Percentiles rank a stretch among this genome's conserved stretches.
These are phyloP conservation scores for Rachycentron canadum DNA, from an alignment of 2,797 vertebrate species.

Conservation along the genomic window DNA sequence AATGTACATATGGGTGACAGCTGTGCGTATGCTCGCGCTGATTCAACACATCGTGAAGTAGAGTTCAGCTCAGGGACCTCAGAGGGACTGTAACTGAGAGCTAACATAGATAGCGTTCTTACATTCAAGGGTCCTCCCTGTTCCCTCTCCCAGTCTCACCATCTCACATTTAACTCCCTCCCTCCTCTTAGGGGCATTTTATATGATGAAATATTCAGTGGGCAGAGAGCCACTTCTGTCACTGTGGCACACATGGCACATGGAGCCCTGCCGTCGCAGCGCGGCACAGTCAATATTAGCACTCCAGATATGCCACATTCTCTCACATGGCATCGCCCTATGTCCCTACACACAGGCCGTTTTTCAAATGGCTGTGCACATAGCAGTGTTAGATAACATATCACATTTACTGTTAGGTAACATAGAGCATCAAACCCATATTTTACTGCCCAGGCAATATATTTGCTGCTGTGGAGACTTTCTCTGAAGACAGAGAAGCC, in stretches of 20 bases:
- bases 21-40: slow-evolving; percentile 1
- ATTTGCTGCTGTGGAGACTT: slow-evolving; percentile 26
- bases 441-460: slow-evolving; percentile 32
- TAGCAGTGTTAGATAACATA: slow-evolving; percentile 47
- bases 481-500: neutral
- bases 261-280: slow-evolving; percentile 28
- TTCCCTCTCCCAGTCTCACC: slow-evolving; percentile 17
- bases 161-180: slow-evolving; percentile 32
- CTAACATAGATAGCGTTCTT: slow-evolving; percentile 35
- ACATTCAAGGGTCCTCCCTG: slow-evolving; percentile 24
- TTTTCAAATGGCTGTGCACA: slow-evolving; percentile 39
- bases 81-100: slow-evolving; percentile 36
- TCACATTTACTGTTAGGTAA: slow-evolving; percentile 48
- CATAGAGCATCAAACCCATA: slow-evolving; percentile 46
- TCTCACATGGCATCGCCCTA: slow-evolving; percentile 48
- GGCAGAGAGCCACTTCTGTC: slow-evolving; percentile 44
- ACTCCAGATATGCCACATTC: slow-evolving; percentile 53
- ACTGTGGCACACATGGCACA: slow-evolving; percentile 40
- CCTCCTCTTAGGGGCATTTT: slow-evolving; percentile 34
- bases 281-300: slow-evolving; percentile 66
- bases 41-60: slow-evolving; percentile 42
- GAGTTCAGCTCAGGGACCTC: slow-evolving; percentile 30
- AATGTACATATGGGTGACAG: slow-evolving; percentile 23
- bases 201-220: slow-evolving; percentile 62
- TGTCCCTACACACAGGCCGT: slow-evolving; percentile 35